These are phyloP conservation scores for Alcedo quadribrachys DNA, from an alignment of 2,797 vertebrate genomes.

Conservation along the genomic window DNA sequence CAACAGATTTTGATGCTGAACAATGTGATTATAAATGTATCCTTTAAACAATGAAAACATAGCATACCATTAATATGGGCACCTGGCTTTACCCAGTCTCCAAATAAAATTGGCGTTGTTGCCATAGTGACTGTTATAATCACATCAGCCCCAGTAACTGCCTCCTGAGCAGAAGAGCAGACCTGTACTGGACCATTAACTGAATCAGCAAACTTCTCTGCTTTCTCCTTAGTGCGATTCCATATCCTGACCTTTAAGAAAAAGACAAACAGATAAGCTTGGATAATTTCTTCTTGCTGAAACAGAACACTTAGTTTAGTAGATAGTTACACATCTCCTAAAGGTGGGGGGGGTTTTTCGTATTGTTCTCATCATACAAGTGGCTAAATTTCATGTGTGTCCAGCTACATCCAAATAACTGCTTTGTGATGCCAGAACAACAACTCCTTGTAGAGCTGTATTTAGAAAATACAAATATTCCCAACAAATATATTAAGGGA, in stretches of 20 bases:
- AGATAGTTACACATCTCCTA: neutral
- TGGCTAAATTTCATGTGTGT: neutral
- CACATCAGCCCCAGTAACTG: conserved; percentile 88
- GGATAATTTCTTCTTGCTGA: neutral
- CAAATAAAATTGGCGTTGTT: conserved; percentile 86
- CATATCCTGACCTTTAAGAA: conserved; percentile 88
- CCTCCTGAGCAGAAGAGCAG: conserved; percentile 84
- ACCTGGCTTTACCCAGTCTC: conserved; percentile 93
- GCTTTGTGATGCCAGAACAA: neutral
- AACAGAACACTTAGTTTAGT: neutral
- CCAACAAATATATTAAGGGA: neutral
- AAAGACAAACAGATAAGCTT: neutral
- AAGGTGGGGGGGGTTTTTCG: fast-evolving
- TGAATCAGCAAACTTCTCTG: conserved; percentile 75
- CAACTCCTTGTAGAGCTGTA: neutral
- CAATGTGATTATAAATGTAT: fast-evolving
- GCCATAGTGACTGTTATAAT: conserved; percentile 91
- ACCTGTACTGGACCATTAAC: conserved; percentile 77
- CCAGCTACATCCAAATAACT: neutral
- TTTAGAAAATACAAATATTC: neutral
- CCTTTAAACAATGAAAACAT: fast-evolving
- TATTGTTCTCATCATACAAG: neutral
- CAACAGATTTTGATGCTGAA: neutral
- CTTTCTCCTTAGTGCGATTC: conserved; percentile 80
- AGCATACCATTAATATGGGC: conserved; percentile 92